Base-by-base conservation (phyloP, 2,888 invertebrate genomes). In the Drosophila barbarae region DNA sequence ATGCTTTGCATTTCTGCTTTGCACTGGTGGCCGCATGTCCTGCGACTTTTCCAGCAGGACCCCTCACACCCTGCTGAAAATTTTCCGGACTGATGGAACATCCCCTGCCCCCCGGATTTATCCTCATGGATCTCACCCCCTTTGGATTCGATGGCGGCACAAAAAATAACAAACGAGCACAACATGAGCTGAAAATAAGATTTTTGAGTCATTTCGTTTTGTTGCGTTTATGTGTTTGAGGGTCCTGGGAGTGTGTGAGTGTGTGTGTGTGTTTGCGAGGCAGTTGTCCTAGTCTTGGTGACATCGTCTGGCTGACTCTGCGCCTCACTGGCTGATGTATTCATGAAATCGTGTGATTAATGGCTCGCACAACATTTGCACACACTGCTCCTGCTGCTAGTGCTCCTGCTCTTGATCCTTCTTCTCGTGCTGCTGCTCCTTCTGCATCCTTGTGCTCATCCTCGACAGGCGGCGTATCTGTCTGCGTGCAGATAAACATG, bases 271-370 rank as follows among this genome's bases (percentile, higher is more conserved):
- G 26, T 7, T 28, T 6, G 36, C 21, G 18, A 15, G 36, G 36
- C 21, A 46, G 73, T 65, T 42, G 55, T 61, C 64, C 59, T 50
- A 39, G 51, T 44, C 50, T 57, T 54, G 57, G 38, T 55, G 63
- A 71, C 73, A 73, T 73, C 71, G 75, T 52, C 56, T 67, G 74
- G 60, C 58, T 71, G 72, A 51, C 61, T 72, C 80, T 76, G 77
- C 76, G 83, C 81, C 78, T 76, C 78, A 81, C 72, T 83, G 71
- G 77, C 74, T 86, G 87, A 88, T 88, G 87, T 88, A 88, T 88
- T 88, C 87, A 87, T 87, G 88, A 87, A 88, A 88, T 87, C 88
- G 87, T 87, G 87, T 88, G 89, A 89, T 88, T 89, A 88, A 88
- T 88, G 89, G 88, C 87, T 88, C 83, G 87, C 80, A 88, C 87